phyloP scores from a whole-genome alignment of 2,113 vertebrate species.

The Nibea albiflora region DNA sequence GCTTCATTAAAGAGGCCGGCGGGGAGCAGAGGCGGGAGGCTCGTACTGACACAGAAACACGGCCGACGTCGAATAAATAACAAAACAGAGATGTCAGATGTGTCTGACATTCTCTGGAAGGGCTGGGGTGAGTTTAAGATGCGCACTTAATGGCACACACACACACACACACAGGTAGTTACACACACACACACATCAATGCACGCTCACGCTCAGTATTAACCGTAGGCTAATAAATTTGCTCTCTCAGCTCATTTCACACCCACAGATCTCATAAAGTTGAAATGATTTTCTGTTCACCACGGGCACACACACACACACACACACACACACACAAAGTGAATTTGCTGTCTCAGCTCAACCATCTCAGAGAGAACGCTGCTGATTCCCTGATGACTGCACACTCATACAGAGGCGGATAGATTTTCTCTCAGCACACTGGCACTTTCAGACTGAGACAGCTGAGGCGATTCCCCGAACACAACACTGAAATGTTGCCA shows the following conservation, averaged over 20 bases:
- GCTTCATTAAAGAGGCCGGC: neutral
- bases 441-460: no score
- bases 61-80: neutral
- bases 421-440: no score
- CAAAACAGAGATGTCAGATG: neutral
- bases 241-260: slow-evolving; percentile 33
- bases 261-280: slow-evolving; percentile 30
- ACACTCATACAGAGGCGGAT: neutral
- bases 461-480: no score
- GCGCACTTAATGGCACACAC: neutral
- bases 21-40: neutral
- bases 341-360: slow-evolving; percentile 1
- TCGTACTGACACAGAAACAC: neutral
- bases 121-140: neutral
- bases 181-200: neutral
- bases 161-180: neutral
- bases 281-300: slow-evolving; percentile 24
- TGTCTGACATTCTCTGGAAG: neutral
- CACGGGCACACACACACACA: slow-evolving; percentile 12
- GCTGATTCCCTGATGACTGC: neutral
- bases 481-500: no score
- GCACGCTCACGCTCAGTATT: neutral
- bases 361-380: neutral
- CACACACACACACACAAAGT: slow-evolving; percentile 6
- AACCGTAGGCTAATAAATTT: slow-evolving; percentile 7